Conservation (phyloP, 2,113 vertebrate genomes). For the Bostrychus sinensis region DNA sequence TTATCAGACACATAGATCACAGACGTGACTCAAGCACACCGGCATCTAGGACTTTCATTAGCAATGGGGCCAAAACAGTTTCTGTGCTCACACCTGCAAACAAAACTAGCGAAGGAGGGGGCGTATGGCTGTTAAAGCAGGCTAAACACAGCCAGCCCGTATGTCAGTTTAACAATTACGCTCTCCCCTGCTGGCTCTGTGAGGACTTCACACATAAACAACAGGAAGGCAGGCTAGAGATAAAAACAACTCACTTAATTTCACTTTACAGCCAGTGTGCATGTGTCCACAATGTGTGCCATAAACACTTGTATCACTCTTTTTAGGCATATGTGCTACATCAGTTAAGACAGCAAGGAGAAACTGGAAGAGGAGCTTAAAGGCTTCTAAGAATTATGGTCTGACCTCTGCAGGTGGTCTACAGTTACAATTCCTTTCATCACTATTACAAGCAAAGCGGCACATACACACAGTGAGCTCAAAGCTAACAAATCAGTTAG, state of each 20-base stretch:
- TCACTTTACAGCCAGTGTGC: conserved; percentile 35
- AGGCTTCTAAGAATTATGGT: conserved; percentile 78
- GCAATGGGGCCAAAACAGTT: conserved; percentile 79
- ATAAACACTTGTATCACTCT: conserved; percentile 19
- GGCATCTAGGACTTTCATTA: conserved; percentile 97
- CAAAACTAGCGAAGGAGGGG: conserved; percentile 21
- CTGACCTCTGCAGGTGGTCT: conserved; percentile 85
- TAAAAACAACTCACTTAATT: conserved; percentile 43
- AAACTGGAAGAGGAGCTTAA: conserved; percentile 28
- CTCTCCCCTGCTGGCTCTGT: conserved; percentile 30
- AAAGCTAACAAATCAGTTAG: conserved; percentile 37
- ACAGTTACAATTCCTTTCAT: conserved; percentile 88
- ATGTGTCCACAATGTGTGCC: conserved; percentile 33
- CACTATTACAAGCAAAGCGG: conserved; percentile 83
- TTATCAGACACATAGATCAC: conserved; percentile 98
- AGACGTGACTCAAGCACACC: conserved; percentile 96
- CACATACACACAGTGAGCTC: conserved; percentile 33
- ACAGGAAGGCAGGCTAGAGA: conserved; percentile 68
- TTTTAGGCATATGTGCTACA: conserved; percentile 1
- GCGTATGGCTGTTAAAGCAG: conserved; percentile 35
- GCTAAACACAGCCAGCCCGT: conserved; percentile 8
- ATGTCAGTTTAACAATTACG: conserved; percentile 41
- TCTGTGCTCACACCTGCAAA: conserved; percentile 64
- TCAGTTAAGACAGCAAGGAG: conserved; percentile 16
- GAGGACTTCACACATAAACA: conserved; percentile 59